Evolutionary conservation across 2,888 invertebrate genomes (phyloP), one percentile per base, ranked within the genome.

Genomic region (Trachelus iudaicus): DNA sequence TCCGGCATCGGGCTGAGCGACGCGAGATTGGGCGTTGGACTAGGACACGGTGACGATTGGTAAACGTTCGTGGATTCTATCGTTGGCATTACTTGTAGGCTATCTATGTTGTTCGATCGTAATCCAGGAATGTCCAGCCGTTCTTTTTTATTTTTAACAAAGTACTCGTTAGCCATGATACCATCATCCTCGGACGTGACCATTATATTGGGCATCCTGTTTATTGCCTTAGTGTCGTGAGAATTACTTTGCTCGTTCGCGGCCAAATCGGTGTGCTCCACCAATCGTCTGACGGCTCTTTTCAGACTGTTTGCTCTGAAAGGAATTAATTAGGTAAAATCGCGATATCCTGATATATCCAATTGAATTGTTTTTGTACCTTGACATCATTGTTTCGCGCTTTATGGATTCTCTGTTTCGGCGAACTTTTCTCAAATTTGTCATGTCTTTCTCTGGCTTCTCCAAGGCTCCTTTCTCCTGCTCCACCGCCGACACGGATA

Each of bases 271-370:
- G 96, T 95, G 89, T 96, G 95, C 88, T 96, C 96, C 75, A 97
- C 95, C 69, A 97, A 94, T 90, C 94, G 95, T 81, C 96, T 93
- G 80, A 97, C 95, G 34, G 97, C 97, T 87, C 96, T 95, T 91
- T 97, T 97, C 82, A 97, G 93, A 91, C 97, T 97, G 89, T 97
- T 96, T 31, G 96, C 96, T 76, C 97, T 92, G 73, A 92, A 40
- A 40, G 15, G 4, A 40, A 15, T 6, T 40, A 15, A 40, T 40
- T 40, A 15, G 6, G 40, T 40, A 40, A 15, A 40, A 15, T 33
- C 11, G 30, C 31, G 30, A 69, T n/a, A 13, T 69, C 4, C 30
- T 69, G 69, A 11, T 13, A 30, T 30, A 69, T 69, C 33, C 11
- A 69, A 69, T 69, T 6, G 0, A 40, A 40, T 40, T 40, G 1